Base-by-base conservation (phyloP, 2,113 vertebrate genomes). In the Cichladusa arquata region DNA sequence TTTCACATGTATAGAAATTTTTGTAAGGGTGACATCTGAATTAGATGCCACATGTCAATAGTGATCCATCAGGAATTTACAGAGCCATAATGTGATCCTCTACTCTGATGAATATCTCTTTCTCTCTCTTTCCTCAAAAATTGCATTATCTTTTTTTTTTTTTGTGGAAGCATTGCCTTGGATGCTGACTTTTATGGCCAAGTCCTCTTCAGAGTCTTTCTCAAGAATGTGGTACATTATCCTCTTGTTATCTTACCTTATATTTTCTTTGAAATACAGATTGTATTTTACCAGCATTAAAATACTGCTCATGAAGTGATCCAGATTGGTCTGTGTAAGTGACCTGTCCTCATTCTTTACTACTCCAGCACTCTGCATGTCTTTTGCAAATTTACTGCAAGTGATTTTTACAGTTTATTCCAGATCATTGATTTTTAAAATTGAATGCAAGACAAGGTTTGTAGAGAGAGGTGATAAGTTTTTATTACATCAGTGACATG, bases 381-480 rank as follows among this genome's bases (percentile, higher is more conserved):
- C 81, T 90, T 95, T 88, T 84, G 88, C 71, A 90, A 93, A 95
- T 94, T 95, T 95, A 96, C 86, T 93, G 94, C 76, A 73, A 74
- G 76, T 88, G 76, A 86, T 93, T 96, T 95, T 95, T 93, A 81
- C 67, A 81, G 90, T 96, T 96, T 96, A 81, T 96, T 96, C 81
- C 79, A 86, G 79, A 94, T 92, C 95, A 92, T 90, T 95, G 95
- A 93, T 95, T 96, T 96, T 93, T 88, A 95, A 96, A 96, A 96
- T 94, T 90, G 95, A 93, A 90, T 83, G 90, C 86, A 72, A 95
- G 92, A 82, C 76, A 88, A 78, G 82, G 79, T 97, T 96, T 90
- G 71, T 73, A 83, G 82, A 92, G 86, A 88, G 76, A 73, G 34
- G 71, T 92, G 90, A 42, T 94, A 88, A 81, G 88, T 93, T 94